Evolutionary conservation across 2,797 vertebrate species (phyloP).

Genomic region (Loris lydekkerianus): DNA sequence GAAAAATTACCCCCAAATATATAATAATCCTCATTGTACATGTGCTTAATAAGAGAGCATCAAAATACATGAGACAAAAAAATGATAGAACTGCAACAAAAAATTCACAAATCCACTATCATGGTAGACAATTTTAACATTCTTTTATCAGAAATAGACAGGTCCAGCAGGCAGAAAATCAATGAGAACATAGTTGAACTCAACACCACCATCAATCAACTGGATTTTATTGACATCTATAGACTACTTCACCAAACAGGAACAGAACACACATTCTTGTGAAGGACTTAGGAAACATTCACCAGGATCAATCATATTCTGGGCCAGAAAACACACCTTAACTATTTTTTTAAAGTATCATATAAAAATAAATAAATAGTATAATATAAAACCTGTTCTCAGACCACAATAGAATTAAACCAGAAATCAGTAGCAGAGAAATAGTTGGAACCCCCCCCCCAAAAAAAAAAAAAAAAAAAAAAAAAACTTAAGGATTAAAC

Average conservation of each 20-base stretch:
- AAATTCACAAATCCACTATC: accelerated
- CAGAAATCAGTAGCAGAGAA: background rate
- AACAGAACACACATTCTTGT: background rate
- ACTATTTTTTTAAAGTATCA: too few species aligned
- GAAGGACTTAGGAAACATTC: too few species aligned
- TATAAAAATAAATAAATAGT: too few species aligned
- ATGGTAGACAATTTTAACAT: background rate
- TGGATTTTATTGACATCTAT: background rate
- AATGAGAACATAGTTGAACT: background rate
- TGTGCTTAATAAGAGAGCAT: background rate
- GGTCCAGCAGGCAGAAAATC: background rate
- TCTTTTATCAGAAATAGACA: background rate
- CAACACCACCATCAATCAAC: background rate
- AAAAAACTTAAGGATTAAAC: background rate
- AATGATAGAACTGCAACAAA: background rate
- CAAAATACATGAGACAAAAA: background rate
- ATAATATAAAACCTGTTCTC: background rate
- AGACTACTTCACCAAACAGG: background rate
- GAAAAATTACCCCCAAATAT: background rate
- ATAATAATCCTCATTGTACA: background rate
- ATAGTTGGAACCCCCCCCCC: background rate
- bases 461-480: background rate
- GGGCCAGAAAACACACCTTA: too few species aligned
- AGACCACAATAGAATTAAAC: background rate
- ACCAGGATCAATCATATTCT: too few species aligned